Conservation (phyloP, 2,888 invertebrate species). For the Ecliptopera silaceata region DNA sequence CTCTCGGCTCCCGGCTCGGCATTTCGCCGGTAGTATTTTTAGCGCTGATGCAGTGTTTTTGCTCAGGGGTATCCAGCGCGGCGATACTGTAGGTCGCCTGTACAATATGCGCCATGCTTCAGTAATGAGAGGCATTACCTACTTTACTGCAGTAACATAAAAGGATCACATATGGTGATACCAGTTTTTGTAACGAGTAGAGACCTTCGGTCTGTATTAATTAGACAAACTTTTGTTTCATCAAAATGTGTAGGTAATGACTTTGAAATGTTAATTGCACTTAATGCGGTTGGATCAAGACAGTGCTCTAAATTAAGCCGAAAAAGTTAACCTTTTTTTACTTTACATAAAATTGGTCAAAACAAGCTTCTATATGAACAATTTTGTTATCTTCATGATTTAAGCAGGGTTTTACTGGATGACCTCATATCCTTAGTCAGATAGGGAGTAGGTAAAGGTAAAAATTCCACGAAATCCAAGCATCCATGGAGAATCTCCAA, state of each 20-base stretch:
- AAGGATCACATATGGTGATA: constrained; percentile 23
- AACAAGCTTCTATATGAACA: too few species aligned
- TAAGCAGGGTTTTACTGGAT: too few species aligned
- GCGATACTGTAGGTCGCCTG: constrained; percentile 18
- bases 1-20: constrained; percentile 24
- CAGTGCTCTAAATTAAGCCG: background rate
- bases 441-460: too few species aligned
- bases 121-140: constrained; percentile 34
- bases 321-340: background rate
- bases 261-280: constrained; percentile 15
- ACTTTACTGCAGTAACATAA: constrained; percentile 21
- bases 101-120: constrained; percentile 29
- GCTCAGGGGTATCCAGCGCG: constrained; percentile 49
- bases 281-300: constrained; percentile 1
- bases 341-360: too few species aligned
- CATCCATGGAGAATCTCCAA: too few species aligned
- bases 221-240: constrained; percentile 17
- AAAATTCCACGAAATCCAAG: too few species aligned
- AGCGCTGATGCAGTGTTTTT: constrained; percentile 77
- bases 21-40: constrained; percentile 64
- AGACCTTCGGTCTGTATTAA: constrained; percentile 24
- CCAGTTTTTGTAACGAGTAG: constrained; percentile 25
- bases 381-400: too few species aligned
- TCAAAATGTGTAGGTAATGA: constrained; percentile 7
- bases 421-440: too few species aligned